phyloP scores from a whole-genome alignment of 2,113 vertebrate genomes.

The Pedionomus torquatus region DNA sequence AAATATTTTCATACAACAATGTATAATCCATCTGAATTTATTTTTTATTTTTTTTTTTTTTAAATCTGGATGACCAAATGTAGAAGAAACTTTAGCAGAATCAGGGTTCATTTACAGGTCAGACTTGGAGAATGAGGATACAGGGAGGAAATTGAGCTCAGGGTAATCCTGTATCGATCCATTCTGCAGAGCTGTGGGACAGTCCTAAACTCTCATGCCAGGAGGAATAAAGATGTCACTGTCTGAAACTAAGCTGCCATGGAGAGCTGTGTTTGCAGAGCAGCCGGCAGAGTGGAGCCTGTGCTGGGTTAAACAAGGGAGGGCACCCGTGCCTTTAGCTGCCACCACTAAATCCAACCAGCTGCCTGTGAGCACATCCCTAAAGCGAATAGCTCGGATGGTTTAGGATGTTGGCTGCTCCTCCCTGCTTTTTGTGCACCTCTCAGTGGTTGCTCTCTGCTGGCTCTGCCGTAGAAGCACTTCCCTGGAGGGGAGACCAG shows the following conservation, averaged over 20 bases:
- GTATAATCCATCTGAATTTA: neutral
- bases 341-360: neutral
- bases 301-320: neutral
- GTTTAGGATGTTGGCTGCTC: neutral
- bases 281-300: fast-evolving
- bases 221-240: neutral
- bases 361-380: neutral
- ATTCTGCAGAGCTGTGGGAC: neutral
- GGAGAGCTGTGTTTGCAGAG: neutral
- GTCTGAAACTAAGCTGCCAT: neutral
- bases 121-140: neutral
- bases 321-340: neutral
- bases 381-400: neutral
- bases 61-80: neutral
- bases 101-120: neutral
- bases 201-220: neutral
- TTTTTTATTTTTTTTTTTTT: neutral
- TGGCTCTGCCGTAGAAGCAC: neutral
- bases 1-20: neutral
- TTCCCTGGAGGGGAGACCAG: neutral
- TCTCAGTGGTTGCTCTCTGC: neutral
- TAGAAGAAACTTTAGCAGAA: neutral
- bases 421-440: neutral
- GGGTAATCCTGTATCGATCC: neutral
- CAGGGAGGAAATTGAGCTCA: neutral